These are phyloP conservation scores for Anisognathus igniventris DNA, from an alignment of 2,797 vertebrate species.

Conservation along the genomic window DNA sequence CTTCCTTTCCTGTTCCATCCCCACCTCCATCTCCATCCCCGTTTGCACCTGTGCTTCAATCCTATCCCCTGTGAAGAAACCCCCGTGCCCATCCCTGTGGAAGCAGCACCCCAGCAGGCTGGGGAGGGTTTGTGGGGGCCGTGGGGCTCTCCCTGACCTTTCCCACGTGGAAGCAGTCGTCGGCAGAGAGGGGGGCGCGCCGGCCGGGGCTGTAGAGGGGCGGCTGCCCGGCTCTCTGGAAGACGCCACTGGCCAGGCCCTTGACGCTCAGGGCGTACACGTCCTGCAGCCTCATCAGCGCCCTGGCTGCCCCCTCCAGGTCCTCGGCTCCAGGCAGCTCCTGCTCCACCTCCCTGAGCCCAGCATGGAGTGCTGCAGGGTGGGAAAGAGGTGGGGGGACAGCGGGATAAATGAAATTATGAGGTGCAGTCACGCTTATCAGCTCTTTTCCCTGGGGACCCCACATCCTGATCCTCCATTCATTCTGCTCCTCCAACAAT, in stretches of 20 bases:
- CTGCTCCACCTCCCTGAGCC: constrained; percentile 77
- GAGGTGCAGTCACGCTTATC: accelerated
- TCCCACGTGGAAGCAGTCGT: constrained; percentile 92
- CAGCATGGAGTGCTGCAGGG: constrained; percentile 79
- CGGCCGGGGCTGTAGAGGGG: constrained; percentile 75
- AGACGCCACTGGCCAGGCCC: constrained; percentile 80
- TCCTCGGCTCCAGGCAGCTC: constrained; percentile 85
- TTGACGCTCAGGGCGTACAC: constrained; percentile 85
- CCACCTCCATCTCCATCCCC: neutral
- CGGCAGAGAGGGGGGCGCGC: constrained; percentile 79
- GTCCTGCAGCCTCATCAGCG: constrained; percentile 91
- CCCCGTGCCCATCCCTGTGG: neutral
- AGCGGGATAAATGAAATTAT: neutral
- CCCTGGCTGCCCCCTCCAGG: constrained; percentile 85
- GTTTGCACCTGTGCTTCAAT: neutral
- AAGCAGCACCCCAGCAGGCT: accelerated
- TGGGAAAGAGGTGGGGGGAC: neutral
- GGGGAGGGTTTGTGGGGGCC: neutral
- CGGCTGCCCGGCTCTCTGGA: constrained; percentile 72
- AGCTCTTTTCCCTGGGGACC: neutral
- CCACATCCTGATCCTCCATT: neutral
- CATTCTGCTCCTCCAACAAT: neutral
- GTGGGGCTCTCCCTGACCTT: constrained; percentile 75
- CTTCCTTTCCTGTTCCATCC: neutral
- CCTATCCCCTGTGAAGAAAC: neutral